These are phyloP conservation scores for Calidris pugnax DNA, from an alignment of 2,113 vertebrate genomes.

Conservation along the genomic window DNA sequence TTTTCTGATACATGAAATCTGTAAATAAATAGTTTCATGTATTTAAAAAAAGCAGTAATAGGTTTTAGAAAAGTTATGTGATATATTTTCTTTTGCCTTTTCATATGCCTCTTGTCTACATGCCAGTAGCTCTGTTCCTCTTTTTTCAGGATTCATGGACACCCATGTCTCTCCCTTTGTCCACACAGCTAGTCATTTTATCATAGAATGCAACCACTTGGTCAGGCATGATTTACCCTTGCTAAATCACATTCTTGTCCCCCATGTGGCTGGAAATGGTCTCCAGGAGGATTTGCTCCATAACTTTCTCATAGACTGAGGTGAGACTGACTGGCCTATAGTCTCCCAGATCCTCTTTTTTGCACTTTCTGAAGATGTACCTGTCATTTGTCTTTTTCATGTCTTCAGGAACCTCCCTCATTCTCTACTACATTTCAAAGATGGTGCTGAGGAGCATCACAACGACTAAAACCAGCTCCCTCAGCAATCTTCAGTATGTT, in stretches of 20 bases:
- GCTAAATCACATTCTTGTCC: background rate
- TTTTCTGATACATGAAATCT: background rate
- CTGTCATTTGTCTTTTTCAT: background rate
- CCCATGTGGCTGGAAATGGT: background rate
- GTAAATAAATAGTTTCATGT: background rate
- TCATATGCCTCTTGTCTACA: background rate
- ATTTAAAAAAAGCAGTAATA: background rate
- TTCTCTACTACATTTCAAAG: background rate
- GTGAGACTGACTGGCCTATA: background rate
- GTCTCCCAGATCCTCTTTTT: background rate
- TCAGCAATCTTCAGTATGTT: background rate
- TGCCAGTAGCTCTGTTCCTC: background rate
- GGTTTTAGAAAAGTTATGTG: background rate
- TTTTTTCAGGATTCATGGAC: background rate
- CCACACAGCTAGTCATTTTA: background rate
- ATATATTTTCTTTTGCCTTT: background rate
- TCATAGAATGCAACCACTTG: background rate
- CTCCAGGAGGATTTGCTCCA: background rate
- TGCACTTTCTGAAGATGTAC: background rate
- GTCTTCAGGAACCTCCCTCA: background rate
- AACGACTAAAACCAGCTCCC: background rate
- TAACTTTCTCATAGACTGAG: background rate
- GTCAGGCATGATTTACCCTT: background rate
- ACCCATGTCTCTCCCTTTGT: background rate
- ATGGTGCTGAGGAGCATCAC: background rate